Evolutionary conservation across 2,113 vertebrate genomes (phyloP), one percentile per base, ranked within the genome.

Genomic region (Salvator merianae): DNA sequence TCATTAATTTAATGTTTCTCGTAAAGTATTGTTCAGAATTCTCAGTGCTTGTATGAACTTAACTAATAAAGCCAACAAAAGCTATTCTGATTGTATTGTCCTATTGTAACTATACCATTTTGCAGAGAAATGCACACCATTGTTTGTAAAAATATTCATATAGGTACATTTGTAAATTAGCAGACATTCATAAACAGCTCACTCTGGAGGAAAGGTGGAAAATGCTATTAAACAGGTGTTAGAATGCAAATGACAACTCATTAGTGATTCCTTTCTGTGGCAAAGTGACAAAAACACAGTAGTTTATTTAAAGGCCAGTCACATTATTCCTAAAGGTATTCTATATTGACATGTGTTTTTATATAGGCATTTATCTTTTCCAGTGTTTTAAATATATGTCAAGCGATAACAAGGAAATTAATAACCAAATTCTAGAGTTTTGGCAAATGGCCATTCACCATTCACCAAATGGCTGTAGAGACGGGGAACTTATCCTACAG

Each of bases 161-260:
- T 89, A 94, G 94, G 93, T 94, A 93, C 90, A 93, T 91, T 95
- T 94, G 90, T 93, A 95, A 96, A 95, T 93, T 93, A 88, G 90
- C 94, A 96, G 95, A 96, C 94, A 95, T 95, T 95, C 96, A 95
- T 96, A 96, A 96, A 96, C 94, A 95, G 94, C 93, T 94, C 88
- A 93, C 94, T 96, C 95, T 96, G 93, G 92, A 95, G 95, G 96
- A 96, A 96, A 94, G 92, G 95, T 94, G 93, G 94, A 95, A 96
- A 96, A 91, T 96, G 95, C 94, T 96, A 96, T 96, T 96, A 96
- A 96, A 96, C 96, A 96, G 96, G 96, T 96, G 96, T 96, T 96
- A 94, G 94, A 96, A 96, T 96, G 95, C 95, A 96, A 96, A 96
- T 95, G 95, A 95, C 95, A 94, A 95, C 96, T 96, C 96, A 96